A percentile compares a stretch with the other conserved stretches of the same genome.
phyloP scores from a whole-genome alignment of 2,113 vertebrate genomes.

The Ceyx melanurus region DNA sequence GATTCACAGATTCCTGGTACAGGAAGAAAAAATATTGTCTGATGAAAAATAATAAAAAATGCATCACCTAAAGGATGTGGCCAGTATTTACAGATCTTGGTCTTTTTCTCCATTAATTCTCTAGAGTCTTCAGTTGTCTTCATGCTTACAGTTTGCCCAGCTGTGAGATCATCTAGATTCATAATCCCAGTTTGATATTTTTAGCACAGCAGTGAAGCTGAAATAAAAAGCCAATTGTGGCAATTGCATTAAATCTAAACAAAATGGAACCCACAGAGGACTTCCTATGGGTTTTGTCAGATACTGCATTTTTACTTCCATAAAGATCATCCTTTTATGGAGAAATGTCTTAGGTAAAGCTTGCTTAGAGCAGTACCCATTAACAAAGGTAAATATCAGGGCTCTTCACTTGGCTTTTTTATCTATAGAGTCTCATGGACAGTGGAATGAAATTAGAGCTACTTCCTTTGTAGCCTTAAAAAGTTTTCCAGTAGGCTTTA shows the following conservation, averaged over 20 bases:
- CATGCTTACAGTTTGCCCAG: neutral
- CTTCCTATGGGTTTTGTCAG: neutral
- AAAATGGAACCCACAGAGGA: neutral
- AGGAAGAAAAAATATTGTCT: neutral
- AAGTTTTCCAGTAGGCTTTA: neutral
- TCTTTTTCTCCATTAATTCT: neutral
- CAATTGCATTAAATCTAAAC: neutral
- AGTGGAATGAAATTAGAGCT: neutral
- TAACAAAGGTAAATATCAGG: neutral
- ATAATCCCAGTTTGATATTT: neutral
- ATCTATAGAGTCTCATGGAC: neutral
- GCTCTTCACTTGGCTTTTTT: neutral
- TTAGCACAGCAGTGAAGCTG: neutral
- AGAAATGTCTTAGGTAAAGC: neutral
- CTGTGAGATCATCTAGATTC: neutral
- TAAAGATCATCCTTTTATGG: neutral
- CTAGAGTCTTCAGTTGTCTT: neutral
- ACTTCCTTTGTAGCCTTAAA: neutral
- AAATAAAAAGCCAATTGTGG: neutral
- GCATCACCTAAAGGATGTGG: fast-evolving
- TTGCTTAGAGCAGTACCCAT: neutral
- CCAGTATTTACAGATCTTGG: neutral
- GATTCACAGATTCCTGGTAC: neutral
- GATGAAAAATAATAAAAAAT: neutral
- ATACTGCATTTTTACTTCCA: neutral